These are phyloP conservation scores for Aproaerema taeniolella DNA, from an alignment of 2,888 invertebrate genomes.

Conservation along the genomic window DNA sequence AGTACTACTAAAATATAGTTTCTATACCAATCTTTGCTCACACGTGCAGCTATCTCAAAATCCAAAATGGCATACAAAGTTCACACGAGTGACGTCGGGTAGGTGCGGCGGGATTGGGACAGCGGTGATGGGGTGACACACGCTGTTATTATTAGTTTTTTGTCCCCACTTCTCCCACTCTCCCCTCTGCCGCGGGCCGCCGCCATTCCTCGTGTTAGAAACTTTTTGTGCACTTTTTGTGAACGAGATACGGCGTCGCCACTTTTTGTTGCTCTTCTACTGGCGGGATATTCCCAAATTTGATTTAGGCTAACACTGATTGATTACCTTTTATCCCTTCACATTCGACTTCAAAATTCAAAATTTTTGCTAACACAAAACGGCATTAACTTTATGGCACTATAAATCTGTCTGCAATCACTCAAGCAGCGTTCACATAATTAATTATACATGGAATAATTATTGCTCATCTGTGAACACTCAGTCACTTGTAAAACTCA, in stretches of 20 bases:
- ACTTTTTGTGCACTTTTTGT: conserved; percentile 60
- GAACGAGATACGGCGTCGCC: conserved; percentile 26
- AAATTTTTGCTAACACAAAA: no score
- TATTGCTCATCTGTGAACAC: conserved; percentile 29
- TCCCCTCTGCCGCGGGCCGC: conserved; percentile 46
- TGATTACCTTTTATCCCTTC: conserved; percentile 11
- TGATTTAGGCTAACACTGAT: conserved; percentile 14
- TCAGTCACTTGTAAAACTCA: conserved; percentile 30
- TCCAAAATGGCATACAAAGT: conserved; percentile 54
- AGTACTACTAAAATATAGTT: no score
- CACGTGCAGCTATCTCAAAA: conserved; percentile 24
- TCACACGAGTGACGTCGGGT: conserved; percentile 53
- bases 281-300: conserved; percentile 20
- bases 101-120: conserved; percentile 53
- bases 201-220: conserved; percentile 63
- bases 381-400: background rate
- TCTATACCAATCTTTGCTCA: no score
- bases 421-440: conserved; percentile 18
- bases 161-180: conserved; percentile 60
- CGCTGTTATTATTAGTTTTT: conserved; percentile 76
- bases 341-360: background rate
- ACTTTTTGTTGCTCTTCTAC: conserved; percentile 17
- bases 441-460: conserved; percentile 28
- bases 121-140: conserved; percentile 66
- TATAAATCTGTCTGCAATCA: conserved; percentile 10